These are phyloP conservation scores for Morone chrysops DNA, from an alignment of 2,113 vertebrate genomes.

Conservation along the genomic window DNA sequence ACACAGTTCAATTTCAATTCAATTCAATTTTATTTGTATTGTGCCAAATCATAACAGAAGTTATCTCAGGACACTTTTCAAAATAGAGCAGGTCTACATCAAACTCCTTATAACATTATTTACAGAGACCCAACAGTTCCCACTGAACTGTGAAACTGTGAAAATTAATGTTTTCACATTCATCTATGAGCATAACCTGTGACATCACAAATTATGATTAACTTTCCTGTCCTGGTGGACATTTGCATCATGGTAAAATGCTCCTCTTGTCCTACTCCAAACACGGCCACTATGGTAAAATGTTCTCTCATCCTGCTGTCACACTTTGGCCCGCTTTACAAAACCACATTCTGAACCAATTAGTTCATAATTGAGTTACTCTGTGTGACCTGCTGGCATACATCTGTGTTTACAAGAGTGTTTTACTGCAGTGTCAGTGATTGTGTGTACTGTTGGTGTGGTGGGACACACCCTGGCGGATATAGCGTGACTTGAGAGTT, in stretches of 20 bases:
- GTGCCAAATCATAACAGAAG: too few species aligned
- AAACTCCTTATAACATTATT: too few species aligned
- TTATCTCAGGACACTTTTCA: too few species aligned
- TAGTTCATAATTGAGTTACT: background rate
- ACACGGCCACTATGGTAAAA: background rate
- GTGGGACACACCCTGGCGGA: conserved; percentile 35
- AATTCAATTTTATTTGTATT: too few species aligned
- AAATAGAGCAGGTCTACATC: too few species aligned
- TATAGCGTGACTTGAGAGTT: conserved; percentile 34
- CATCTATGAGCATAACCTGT: too few species aligned
- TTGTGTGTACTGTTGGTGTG: conserved; percentile 6
- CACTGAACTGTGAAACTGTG: too few species aligned
- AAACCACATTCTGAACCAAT: conserved; percentile 30
- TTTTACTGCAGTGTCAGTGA: conserved; percentile 1
- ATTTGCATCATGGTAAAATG: background rate
- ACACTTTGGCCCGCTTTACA: background rate
- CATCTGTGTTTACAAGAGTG: conserved; percentile 33
- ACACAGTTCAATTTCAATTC: too few species aligned
- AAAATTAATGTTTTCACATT: too few species aligned
- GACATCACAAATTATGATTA: too few species aligned
- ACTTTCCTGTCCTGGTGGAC: background rate
- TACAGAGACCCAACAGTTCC: too few species aligned
- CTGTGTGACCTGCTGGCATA: background rate
- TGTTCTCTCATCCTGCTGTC: conserved; percentile 4
- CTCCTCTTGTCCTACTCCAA: background rate